phyloP scores from a whole-genome alignment of 2,797 vertebrate genomes.

The Sandelia bainsii region DNA sequence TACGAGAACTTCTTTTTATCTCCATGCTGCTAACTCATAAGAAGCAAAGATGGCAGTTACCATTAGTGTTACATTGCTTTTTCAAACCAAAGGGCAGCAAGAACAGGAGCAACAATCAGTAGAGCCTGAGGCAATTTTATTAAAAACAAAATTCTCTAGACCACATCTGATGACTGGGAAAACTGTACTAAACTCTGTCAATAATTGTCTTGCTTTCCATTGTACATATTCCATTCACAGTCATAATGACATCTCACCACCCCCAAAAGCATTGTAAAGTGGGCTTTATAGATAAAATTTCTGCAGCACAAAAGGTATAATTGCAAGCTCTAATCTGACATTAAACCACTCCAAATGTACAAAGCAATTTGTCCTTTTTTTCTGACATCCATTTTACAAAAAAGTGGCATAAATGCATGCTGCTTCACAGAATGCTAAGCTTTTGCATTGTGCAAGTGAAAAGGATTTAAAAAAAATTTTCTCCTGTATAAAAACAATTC shows the following conservation, averaged over 20 bases:
- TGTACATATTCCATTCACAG: slow-evolving; percentile 67
- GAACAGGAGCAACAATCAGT: slow-evolving; percentile 32
- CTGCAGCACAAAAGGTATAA: slow-evolving; percentile 58
- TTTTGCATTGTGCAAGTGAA: slow-evolving; percentile 41
- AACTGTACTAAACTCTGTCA: slow-evolving; percentile 50
- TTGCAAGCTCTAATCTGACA: slow-evolving; percentile 64
- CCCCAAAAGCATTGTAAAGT: slow-evolving; percentile 60
- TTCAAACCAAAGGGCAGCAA: slow-evolving; percentile 13
- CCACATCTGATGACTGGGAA: slow-evolving; percentile 42
- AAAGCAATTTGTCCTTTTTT: slow-evolving; percentile 75
- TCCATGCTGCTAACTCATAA: slow-evolving; percentile 41
- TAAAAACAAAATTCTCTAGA: slow-evolving; percentile 43
- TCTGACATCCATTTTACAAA: slow-evolving; percentile 72
- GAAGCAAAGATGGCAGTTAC: slow-evolving; percentile 27
- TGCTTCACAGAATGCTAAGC: slow-evolving; percentile 45
- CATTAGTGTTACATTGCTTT: slow-evolving; percentile 38
- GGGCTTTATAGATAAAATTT: slow-evolving; percentile 58
- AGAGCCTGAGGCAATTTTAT: slow-evolving; percentile 44
- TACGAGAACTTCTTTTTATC: slow-evolving; percentile 16
- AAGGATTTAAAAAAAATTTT: slow-evolving; percentile 23
- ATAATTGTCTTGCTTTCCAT: slow-evolving; percentile 64
- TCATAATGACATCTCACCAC: slow-evolving; percentile 48
- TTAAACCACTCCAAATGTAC: slow-evolving; percentile 71
- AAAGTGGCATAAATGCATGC: slow-evolving; percentile 67
- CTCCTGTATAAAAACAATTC: background rate